These are phyloP conservation scores for Lithophane semibrunnea DNA, from an alignment of 2,888 invertebrate genomes.

Conservation along the genomic window DNA sequence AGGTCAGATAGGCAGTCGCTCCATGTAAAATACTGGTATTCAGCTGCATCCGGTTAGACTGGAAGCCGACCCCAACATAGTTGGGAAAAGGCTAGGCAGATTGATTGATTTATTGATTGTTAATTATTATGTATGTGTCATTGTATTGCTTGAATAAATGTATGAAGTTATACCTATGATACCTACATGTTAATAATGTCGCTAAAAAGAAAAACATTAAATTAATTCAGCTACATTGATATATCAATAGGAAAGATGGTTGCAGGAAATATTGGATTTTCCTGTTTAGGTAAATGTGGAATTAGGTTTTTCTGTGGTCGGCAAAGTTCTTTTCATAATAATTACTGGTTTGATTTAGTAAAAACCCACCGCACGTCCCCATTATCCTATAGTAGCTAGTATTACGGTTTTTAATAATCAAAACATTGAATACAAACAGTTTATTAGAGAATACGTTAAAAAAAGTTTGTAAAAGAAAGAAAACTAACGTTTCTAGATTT, in stretches of 20 bases:
- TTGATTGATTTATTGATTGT: too few relatives aligned
- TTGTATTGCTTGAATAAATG: slow-evolving; percentile 9
- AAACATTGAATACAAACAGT: not conserved
- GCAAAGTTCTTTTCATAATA: not conserved
- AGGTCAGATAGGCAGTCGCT: too few relatives aligned
- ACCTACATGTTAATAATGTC: not conserved
- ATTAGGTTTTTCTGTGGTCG: slow-evolving; percentile 5
- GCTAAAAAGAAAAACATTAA: not conserved
- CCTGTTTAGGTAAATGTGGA: not conserved
- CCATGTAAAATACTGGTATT: too few relatives aligned
- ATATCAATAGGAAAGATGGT: not conserved
- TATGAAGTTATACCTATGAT: not conserved
- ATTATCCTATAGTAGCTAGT: too few relatives aligned
- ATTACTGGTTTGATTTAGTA: not conserved
- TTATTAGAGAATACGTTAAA: not conserved
- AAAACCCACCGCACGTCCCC: not conserved
- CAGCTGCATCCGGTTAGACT: too few relatives aligned
- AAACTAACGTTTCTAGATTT: too few relatives aligned
- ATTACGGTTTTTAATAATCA: not conserved
- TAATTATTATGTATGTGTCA: slow-evolving; percentile 4
- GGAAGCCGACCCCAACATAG: too few relatives aligned
- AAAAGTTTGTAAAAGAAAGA: not conserved
- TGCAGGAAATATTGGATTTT: slow-evolving; percentile 8
- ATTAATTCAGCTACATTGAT: not conserved
- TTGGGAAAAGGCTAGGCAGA: too few relatives aligned